Evolutionary conservation across 2,888 invertebrate genomes (phyloP).

Genomic region (Dasysyrphus albostriatus): DNA sequence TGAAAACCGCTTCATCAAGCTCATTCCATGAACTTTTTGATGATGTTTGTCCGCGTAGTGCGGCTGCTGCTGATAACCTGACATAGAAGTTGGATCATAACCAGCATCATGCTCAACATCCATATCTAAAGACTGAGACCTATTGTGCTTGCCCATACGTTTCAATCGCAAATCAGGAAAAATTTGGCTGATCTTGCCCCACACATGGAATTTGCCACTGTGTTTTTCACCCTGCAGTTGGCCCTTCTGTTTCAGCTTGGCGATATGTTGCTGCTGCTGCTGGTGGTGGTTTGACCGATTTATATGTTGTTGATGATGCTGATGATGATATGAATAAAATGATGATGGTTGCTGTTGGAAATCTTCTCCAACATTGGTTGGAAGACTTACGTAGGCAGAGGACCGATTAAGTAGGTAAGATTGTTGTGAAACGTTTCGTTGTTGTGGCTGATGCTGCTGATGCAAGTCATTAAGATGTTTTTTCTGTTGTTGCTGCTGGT

Average conservation of each 20-base stretch:
- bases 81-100: not conserved
- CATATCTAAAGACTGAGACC: slow-evolving; percentile 92
- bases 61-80: slow-evolving; percentile 78
- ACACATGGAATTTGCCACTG: slow-evolving; percentile 78
- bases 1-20: slow-evolving; percentile 79
- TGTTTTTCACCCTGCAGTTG: slow-evolving; percentile 76
- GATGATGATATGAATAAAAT: slow-evolving; percentile 77
- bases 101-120: slow-evolving; percentile 83
- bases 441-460: slow-evolving; percentile 55
- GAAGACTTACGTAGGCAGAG: slow-evolving; percentile 74
- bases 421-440: slow-evolving; percentile 47
- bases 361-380: slow-evolving; percentile 79
- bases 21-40: slow-evolving; percentile 78
- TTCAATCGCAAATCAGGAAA: slow-evolving; percentile 91
- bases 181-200: slow-evolving; percentile 87
- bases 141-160: slow-evolving; percentile 87
- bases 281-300: slow-evolving; percentile 79
- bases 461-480: slow-evolving; percentile 69
- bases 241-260: slow-evolving; percentile 77
- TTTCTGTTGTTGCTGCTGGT: slow-evolving; percentile 63
- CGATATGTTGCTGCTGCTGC: slow-evolving; percentile 67
- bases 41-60: slow-evolving; percentile 78
- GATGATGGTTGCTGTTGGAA: slow-evolving; percentile 51
- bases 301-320: slow-evolving; percentile 74
- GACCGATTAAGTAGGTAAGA: slow-evolving; percentile 76